These are phyloP conservation scores for Protomyctophum bolini DNA, from an alignment of 2,113 vertebrate genomes.

Conservation along the genomic window DNA sequence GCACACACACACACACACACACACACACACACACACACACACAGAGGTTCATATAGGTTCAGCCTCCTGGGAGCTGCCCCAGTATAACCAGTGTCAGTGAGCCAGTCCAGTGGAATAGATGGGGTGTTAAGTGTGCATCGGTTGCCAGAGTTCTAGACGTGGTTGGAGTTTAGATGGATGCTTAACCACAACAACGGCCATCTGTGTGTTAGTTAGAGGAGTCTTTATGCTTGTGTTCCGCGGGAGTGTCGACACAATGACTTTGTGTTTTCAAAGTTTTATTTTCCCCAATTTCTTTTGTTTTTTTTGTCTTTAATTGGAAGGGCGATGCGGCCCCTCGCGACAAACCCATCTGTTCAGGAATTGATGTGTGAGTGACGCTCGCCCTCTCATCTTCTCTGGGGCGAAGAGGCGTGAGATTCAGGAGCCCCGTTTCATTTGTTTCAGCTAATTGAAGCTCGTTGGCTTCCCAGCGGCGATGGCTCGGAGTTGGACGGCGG, in stretches of 20 bases:
- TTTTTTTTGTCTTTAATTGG: conserved; percentile 71
- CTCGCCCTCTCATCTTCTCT: conserved; percentile 69
- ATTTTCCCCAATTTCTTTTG: neutral
- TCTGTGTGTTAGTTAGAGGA: conserved; percentile 46
- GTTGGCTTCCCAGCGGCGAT: conserved; percentile 45
- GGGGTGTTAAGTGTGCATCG: neutral
- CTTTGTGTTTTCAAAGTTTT: conserved; percentile 37
- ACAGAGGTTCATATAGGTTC: no score
- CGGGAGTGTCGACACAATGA: conserved; percentile 58
- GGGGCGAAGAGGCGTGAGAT: conserved; percentile 61
- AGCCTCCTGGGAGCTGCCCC: conserved; percentile 13
- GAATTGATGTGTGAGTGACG: conserved; percentile 66
- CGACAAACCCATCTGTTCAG: conserved; percentile 73
- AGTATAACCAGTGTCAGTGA: conserved; percentile 10
- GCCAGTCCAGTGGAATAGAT: conserved; percentile 17
- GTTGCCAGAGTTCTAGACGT: neutral
- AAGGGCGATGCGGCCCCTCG: conserved; percentile 68
- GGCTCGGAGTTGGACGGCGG: conserved; percentile 33
- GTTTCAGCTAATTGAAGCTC: conserved; percentile 71
- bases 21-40: neutral
- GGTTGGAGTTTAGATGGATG: neutral
- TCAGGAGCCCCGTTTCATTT: conserved; percentile 65
- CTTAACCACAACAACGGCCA: conserved; percentile 65
- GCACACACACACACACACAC: no score
- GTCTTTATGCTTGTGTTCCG: conserved; percentile 25